Evolutionary conservation across 2,113 vertebrate species (phyloP).

Genomic region (Asarcornis scutulata): DNA sequence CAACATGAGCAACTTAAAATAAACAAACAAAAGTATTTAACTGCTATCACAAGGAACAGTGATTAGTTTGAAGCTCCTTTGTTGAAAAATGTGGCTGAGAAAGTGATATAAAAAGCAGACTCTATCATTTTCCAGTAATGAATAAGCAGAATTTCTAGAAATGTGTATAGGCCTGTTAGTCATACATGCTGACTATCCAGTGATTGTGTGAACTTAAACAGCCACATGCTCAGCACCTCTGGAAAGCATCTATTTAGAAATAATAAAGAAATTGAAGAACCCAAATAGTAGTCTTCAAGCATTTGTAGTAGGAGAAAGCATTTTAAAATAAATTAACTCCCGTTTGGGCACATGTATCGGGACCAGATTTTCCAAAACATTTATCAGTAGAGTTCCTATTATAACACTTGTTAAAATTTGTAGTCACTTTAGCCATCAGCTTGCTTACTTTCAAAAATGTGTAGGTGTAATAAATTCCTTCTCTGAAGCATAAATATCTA

Average conservation of each 20-base stretch:
- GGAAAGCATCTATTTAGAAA: background rate
- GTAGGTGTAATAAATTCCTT: background rate
- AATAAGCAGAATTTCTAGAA: background rate
- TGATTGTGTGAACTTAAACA: background rate
- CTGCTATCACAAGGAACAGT: background rate
- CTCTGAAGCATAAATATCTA: slow-evolving; percentile 18
- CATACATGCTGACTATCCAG: background rate
- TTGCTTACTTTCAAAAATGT: background rate
- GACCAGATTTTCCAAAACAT: background rate
- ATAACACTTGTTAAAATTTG: background rate
- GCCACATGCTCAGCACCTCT: background rate
- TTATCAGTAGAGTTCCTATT: background rate
- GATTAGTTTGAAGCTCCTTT: background rate
- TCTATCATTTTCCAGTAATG: background rate
- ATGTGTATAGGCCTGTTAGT: background rate
- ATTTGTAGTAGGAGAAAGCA: background rate
- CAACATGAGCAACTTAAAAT: background rate
- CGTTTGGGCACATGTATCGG: background rate
- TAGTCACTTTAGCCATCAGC: background rate
- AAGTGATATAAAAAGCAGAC: background rate
- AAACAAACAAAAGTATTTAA: background rate
- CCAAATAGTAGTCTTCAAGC: background rate
- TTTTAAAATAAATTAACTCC: background rate
- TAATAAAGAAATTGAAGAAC: background rate
- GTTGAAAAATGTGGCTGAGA: background rate